These are phyloP conservation scores for Misgurnus mizolepis DNA, from an alignment of 2,113 vertebrate species.

Conservation along the genomic window DNA sequence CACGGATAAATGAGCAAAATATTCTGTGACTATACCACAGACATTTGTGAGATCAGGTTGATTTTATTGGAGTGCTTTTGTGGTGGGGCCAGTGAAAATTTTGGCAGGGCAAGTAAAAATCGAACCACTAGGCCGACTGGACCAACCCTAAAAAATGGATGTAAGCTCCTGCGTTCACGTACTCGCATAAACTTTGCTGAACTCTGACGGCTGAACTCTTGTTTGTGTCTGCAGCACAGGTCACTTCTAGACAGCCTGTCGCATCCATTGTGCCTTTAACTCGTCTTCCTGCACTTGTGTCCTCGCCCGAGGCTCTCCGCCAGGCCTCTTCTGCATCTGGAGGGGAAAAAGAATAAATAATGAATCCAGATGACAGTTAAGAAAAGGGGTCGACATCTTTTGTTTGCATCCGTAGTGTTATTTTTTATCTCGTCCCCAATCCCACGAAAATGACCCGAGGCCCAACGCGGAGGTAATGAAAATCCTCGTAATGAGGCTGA, in stretches of 20 bases:
- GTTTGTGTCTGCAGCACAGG: constrained; percentile 11
- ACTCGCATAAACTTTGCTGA: background rate
- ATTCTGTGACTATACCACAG: too few species aligned
- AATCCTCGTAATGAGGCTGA: constrained; percentile 47
- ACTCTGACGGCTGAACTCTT: background rate
- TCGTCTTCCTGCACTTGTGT: constrained; percentile 12
- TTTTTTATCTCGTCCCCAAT: constrained; percentile 55
- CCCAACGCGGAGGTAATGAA: constrained; percentile 49
- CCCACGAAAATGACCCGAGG: constrained; percentile 59
- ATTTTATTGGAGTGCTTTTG: too few species aligned
- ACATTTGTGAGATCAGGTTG: too few species aligned
- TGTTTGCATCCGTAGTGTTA: constrained; percentile 43
- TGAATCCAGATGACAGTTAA: constrained; percentile 52
- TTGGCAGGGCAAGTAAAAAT: too few species aligned
- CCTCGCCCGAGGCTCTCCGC: constrained; percentile 13
- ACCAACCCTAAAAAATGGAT: too few species aligned
- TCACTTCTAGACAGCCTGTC: constrained; percentile 35
- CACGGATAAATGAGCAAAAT: too few species aligned
- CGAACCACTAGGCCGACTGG: too few species aligned
- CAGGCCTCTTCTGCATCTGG: constrained; percentile 52
- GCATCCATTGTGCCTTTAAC: constrained; percentile 22
- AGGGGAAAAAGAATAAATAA: constrained; percentile 62
- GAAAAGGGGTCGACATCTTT: constrained; percentile 55
- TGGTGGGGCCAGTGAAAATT: too few species aligned
- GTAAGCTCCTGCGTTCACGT: too few species aligned